Conservation (phyloP, 2,113 vertebrate genomes). For the Paracanthobrama guichenoti region DNA sequence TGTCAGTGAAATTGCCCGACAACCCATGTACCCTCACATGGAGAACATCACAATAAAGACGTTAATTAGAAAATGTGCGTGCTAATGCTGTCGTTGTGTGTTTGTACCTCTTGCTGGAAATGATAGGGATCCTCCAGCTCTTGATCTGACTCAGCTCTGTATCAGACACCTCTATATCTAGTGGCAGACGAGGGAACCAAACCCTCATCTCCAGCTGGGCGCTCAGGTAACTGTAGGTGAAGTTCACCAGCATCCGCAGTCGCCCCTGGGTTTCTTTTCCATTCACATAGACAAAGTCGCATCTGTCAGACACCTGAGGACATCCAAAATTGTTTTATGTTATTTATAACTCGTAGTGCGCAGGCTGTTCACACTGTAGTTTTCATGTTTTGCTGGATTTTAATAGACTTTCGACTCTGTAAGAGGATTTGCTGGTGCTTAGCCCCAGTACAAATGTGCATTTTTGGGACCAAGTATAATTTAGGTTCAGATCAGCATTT, state of each 20-base stretch:
- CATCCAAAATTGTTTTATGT: slow-evolving; percentile 14
- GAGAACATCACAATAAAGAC: background rate
- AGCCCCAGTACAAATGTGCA: background rate
- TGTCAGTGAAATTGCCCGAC: too few species aligned
- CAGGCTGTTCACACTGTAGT: background rate
- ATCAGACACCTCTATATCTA: slow-evolving; percentile 92
- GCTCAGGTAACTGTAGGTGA: slow-evolving; percentile 91
- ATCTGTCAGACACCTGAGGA: slow-evolving; percentile 89
- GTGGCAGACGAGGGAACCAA: slow-evolving; percentile 89
- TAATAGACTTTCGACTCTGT: background rate
- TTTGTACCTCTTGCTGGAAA: slow-evolving; percentile 84
- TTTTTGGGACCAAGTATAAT: slow-evolving; percentile 28
- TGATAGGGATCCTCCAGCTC: slow-evolving; percentile 89
- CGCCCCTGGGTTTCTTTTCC: slow-evolving; percentile 92
- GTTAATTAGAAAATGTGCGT: background rate
- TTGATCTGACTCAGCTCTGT: slow-evolving; percentile 92
- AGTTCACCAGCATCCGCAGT: slow-evolving; percentile 84
- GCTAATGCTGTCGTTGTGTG: slow-evolving; percentile 11
- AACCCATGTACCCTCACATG: too few species aligned
- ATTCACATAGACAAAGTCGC: slow-evolving; percentile 92
- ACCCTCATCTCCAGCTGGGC: slow-evolving; percentile 86
- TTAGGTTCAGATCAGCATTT: slow-evolving; percentile 48
- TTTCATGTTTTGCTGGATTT: slow-evolving; percentile 27
- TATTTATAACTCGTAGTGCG: slow-evolving; percentile 1
- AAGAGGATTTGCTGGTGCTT: slow-evolving; percentile 34